These are phyloP conservation scores for Neuroterus valhalla DNA, from an alignment of 1,140 invertebrate genomes.

Conservation along the genomic window DNA sequence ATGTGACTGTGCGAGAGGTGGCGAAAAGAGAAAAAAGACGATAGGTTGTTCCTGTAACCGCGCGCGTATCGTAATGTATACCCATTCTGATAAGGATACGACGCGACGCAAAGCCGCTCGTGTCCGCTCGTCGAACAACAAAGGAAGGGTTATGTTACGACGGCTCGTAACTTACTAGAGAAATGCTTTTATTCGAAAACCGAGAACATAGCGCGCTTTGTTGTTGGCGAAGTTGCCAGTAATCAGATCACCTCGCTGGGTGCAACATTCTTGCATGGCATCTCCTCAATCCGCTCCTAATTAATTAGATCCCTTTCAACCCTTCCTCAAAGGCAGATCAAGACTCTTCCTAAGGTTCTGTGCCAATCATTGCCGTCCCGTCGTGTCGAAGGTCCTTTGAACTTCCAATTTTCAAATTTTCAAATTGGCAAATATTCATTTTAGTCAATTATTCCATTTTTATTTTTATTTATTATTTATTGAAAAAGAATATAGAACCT, in stretches of 20 bases:
- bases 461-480: too few relatives aligned
- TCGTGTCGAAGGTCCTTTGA: not conserved
- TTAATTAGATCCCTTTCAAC: conserved; percentile 36
- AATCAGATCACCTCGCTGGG: conserved; percentile 43
- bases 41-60: conserved; percentile 32
- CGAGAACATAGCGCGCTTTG: conserved; percentile 45
- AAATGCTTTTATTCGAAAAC: conserved; percentile 50
- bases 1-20: conserved; percentile 1
- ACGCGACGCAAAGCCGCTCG: conserved; percentile 46
- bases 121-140: conserved; percentile 55
- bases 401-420: too few relatives aligned
- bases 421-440: too few relatives aligned
- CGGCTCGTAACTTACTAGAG: conserved; percentile 48
- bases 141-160: conserved; percentile 64
- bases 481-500: too few relatives aligned
- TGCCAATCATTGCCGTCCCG: not conserved
- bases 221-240: conserved; percentile 42
- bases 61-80: conserved; percentile 59
- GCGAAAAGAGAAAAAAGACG: conserved; percentile 33
- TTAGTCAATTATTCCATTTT: too few relatives aligned
- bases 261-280: conserved; percentile 35
- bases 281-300: conserved; percentile 29
- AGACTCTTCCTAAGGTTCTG: not conserved
- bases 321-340: conserved; percentile 29
- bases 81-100: conserved; percentile 62